These are phyloP conservation scores for Pristionchus japonicus DNA, from an alignment of 2,888 invertebrate genomes.

Conservation along the genomic window DNA sequence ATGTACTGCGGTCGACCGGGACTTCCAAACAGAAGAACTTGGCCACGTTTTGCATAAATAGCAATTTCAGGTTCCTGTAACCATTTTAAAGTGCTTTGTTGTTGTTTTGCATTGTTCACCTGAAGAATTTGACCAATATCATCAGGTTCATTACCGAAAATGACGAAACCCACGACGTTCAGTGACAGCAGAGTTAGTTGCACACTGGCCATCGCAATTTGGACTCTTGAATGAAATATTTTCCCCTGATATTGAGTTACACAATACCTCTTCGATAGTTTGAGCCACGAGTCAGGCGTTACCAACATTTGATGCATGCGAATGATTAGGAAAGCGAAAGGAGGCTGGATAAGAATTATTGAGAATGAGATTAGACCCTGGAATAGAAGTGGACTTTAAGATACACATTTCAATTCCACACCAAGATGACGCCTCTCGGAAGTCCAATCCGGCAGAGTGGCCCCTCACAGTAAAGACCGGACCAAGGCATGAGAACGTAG, in stretches of 20 bases:
- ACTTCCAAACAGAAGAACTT: neutral
- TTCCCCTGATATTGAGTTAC: too few relatives aligned
- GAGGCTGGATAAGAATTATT: neutral
- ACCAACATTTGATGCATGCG: constrained; percentile 27
- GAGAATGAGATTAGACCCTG: neutral
- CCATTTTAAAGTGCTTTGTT: neutral
- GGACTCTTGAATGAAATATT: neutral
- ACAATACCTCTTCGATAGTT: neutral
- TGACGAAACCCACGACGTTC: neutral
- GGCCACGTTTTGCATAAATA: neutral
- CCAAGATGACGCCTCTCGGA: neutral
- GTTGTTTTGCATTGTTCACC: neutral
- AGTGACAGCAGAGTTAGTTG: neutral
- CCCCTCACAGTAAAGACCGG: constrained; percentile 1
- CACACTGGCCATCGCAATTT: neutral
- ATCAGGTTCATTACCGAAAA: neutral
- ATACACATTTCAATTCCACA: neutral
- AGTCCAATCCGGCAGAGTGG: neutral
- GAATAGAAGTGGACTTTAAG: neutral
- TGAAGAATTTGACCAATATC: neutral
- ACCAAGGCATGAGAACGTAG: neutral
- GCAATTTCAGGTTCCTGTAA: neutral
- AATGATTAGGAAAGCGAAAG: neutral
- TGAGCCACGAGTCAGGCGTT: neutral
- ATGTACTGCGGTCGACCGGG: neutral